A percentile compares a stretch with the other conserved stretches of the same genome.
These are phyloP conservation scores for Equus przewalskii DNA, from an alignment of 2,113 vertebrate genomes.

Conservation along the genomic window DNA sequence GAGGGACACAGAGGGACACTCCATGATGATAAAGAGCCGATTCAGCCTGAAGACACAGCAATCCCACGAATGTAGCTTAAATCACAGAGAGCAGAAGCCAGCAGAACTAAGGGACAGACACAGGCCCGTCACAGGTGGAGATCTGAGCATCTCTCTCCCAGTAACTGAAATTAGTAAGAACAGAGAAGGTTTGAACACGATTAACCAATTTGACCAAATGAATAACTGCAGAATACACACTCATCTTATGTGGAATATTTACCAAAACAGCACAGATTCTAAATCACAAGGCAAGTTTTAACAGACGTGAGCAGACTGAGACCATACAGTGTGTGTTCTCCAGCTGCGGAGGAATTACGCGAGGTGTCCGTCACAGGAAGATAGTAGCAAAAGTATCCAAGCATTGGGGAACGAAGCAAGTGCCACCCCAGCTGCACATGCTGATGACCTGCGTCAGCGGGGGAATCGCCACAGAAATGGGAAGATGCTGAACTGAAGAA, in stretches of 20 bases:
- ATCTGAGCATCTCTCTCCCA: not conserved
- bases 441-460: not conserved
- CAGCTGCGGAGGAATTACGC: not conserved
- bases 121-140: fast-evolving
- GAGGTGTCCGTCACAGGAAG: not conserved
- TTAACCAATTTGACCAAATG: not conserved
- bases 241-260: not conserved
- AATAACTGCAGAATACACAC: fast-evolving
- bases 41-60: not conserved
- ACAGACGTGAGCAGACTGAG: too few species aligned
- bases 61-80: not conserved
- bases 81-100: not conserved
- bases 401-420: not conserved
- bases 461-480: not conserved
- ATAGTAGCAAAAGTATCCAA: not conserved
- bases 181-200: too few species aligned
- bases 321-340: fast-evolving
- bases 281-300: not conserved
- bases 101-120: too few species aligned
- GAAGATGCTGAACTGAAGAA: not conserved
- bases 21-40: not conserved
- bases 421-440: not conserved
- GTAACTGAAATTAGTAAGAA: not conserved
- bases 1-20: not conserved
- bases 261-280: not conserved